These are phyloP conservation scores for Boloria selene DNA, from an alignment of 2,888 invertebrate genomes.

Conservation along the genomic window DNA sequence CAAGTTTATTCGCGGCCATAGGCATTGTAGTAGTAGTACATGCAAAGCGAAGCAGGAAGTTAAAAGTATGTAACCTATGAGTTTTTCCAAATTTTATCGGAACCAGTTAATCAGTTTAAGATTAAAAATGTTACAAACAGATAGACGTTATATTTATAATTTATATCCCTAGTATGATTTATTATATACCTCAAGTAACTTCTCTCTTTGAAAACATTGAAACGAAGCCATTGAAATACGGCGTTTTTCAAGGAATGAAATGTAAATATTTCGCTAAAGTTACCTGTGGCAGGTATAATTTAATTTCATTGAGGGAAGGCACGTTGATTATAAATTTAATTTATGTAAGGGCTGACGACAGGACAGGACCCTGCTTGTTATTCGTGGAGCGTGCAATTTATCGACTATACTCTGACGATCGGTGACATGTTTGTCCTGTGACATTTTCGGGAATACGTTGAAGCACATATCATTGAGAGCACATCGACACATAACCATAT, in stretches of 20 bases:
- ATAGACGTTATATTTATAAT: neutral
- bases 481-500: slow-evolving; percentile 7
- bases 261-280: slow-evolving; percentile 73
- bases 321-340: slow-evolving; percentile 80
- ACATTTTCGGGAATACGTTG: slow-evolving; percentile 41
- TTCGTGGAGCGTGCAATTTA: slow-evolving; percentile 68
- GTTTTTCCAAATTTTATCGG: too few relatives aligned
- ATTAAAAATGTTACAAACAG: too few relatives aligned
- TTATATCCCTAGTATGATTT: neutral
- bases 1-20: too few relatives aligned
- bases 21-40: too few relatives aligned
- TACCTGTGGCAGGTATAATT: slow-evolving; percentile 74
- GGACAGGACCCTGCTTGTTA: slow-evolving; percentile 61
- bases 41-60: too few relatives aligned
- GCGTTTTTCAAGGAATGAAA: slow-evolving; percentile 63
- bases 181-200: slow-evolving; percentile 13
- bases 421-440: slow-evolving; percentile 56
- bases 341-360: slow-evolving; percentile 71
- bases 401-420: slow-evolving; percentile 59
- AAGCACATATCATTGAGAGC: slow-evolving; percentile 13
- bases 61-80: too few relatives aligned
- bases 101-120: too few relatives aligned
- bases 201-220: slow-evolving; percentile 4
- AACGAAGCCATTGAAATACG: slow-evolving; percentile 15
- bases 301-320: slow-evolving; percentile 71